Percentiles rank a stretch among this genome's conserved stretches.
phyloP scores from a whole-genome alignment of 2,888 invertebrate genomes.

The Trachelus stipa region DNA sequence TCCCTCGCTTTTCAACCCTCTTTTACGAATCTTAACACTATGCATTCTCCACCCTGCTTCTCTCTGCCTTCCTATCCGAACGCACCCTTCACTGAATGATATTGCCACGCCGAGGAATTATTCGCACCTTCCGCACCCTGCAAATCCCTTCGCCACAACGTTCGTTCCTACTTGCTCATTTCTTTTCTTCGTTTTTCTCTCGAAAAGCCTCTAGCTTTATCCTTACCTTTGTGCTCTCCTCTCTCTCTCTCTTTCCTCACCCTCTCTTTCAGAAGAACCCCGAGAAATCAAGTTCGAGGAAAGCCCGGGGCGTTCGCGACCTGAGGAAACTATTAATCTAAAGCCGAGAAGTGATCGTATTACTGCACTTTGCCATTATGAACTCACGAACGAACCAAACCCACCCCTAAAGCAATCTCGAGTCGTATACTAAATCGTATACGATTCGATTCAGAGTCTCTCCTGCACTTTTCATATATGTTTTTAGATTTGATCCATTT shows the following conservation, averaged over 20 bases:
- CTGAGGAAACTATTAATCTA: constrained; percentile 46
- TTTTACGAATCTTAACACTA: constrained; percentile 2
- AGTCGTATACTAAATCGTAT: constrained; percentile 10
- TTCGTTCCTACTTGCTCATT: constrained; percentile 21
- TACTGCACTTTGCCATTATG: constrained; percentile 56
- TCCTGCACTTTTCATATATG: background rate
- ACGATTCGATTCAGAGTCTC: background rate
- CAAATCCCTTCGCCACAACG: constrained; percentile 23
- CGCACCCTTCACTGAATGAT: constrained; percentile 18
- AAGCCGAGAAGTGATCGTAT: constrained; percentile 47
- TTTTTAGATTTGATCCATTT: background rate
- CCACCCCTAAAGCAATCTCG: constrained; percentile 8
- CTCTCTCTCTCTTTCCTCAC: constrained; percentile 16
- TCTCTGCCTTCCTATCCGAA: background rate
- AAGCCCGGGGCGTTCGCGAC: constrained; percentile 27
- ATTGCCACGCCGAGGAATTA: constrained; percentile 40
- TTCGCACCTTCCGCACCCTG: constrained; percentile 41
- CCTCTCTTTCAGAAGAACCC: constrained; percentile 21
- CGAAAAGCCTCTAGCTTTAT: background rate
- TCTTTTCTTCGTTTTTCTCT: background rate
- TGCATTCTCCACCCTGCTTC: constrained; percentile 1
- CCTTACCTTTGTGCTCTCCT: background rate
- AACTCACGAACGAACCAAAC: constrained; percentile 35
- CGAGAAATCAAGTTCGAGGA: constrained; percentile 30
- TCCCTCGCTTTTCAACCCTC: constrained; percentile 18